Evolutionary conservation across 2,797 vertebrate genomes (phyloP).

Genomic region (Rhynchonycteris naso): DNA sequence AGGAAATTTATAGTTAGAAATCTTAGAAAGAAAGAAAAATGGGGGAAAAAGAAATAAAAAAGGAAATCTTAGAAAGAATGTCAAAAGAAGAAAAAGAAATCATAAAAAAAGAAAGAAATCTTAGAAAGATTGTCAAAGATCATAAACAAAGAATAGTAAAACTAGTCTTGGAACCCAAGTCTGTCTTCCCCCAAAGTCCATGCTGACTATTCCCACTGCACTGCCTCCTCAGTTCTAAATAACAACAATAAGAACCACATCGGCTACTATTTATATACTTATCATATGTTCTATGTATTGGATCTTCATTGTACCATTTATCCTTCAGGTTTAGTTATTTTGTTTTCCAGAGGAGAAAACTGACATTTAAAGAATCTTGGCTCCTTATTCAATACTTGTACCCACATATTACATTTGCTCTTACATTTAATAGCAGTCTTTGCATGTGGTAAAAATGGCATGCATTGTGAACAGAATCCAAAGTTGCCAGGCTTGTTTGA

Average conservation of each 20-base stretch:
- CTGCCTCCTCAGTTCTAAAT: not conserved
- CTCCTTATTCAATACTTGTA: not conserved
- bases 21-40: not conserved
- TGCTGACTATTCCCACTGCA: accelerated
- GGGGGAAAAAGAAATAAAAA: too few relatives aligned
- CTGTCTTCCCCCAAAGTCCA: not conserved
- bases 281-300: too few relatives aligned
- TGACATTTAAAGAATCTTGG: not conserved
- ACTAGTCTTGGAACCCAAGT: not conserved
- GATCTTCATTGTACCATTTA: not conserved
- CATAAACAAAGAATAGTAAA: not conserved
- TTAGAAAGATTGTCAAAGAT: not conserved
- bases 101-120: not conserved
- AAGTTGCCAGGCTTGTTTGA: not conserved
- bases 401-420: not conserved
- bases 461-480: not conserved
- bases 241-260: not conserved
- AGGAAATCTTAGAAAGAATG: not conserved
- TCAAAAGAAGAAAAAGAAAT: not conserved
- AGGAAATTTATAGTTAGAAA: not conserved
- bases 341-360: not conserved
- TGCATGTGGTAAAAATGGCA: not conserved
- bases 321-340: not conserved
- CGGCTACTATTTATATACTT: not conserved
- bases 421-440: not conserved